A percentile compares a stretch with the other conserved stretches of the same genome.
Evolutionary conservation across 2,888 invertebrate genomes (phyloP).

Genomic region (Tolmerus cingulatus): DNA sequence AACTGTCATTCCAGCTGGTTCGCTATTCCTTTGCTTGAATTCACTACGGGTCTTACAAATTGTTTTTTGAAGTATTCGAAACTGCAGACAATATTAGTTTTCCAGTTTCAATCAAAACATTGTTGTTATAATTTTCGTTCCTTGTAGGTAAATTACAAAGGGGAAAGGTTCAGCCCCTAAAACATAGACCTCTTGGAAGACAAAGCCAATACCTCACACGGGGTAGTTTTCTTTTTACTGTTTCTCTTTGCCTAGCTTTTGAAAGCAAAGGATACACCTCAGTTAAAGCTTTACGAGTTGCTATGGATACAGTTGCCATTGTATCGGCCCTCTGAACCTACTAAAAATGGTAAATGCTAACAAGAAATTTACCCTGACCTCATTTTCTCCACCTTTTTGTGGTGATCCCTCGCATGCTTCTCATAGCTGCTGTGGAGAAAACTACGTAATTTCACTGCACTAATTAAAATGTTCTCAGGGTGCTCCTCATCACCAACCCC

Average conservation of each 20-base stretch:
- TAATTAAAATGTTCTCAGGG: conserved; percentile 25
- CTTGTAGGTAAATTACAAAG: not conserved
- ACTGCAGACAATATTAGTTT: too few species aligned
- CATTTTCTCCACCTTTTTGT: conserved; percentile 14
- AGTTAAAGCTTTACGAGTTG: not conserved
- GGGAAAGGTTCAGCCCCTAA: not conserved
- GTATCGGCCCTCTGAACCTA: not conserved
- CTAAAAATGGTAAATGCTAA: conserved; percentile 20
- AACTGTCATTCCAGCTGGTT: too few species aligned
- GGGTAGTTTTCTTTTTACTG: not conserved
- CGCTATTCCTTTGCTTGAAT: too few species aligned
- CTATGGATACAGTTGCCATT: conserved; percentile 1
- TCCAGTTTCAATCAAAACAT: too few species aligned
- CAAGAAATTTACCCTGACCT: conserved; percentile 34
- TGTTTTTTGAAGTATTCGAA: too few species aligned
- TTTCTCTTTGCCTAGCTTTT: not conserved
- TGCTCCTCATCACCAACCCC: not conserved
- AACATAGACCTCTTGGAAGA: not conserved
- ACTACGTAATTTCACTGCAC: conserved; percentile 19
- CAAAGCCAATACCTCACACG: not conserved
- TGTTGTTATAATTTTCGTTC: too few species aligned
- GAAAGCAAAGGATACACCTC: not conserved
- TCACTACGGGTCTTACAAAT: too few species aligned
- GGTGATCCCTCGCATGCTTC: conserved; percentile 14
- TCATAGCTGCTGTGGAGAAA: not conserved